Base-by-base conservation (phyloP, 2,888 invertebrate genomes). In the Hermaeophaga mercurialis region DNA sequence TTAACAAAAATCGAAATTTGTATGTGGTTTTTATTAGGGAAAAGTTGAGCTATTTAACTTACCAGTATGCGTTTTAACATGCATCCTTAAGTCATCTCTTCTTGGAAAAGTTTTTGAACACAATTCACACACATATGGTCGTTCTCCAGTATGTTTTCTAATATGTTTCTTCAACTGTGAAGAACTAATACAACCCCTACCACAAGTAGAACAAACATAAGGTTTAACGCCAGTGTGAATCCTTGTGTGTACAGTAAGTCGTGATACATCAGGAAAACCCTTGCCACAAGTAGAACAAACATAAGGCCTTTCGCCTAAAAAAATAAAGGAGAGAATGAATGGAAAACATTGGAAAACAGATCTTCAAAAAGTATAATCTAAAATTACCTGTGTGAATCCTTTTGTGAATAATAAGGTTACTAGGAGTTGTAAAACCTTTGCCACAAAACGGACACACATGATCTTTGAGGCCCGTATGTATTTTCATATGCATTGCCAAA, bases 211-310 rank as follows among this genome's bases (percentile, higher is more conserved):
- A 63, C 79, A 79, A n/a, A 70, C 64, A 65, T 80, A 80, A 0
- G 79, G 80, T 66, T 76, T 79, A 49, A 78, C 77, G 6, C 81
- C 78, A 38, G 76, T 78, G 63, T 81, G 81, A 1, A 77, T 77
- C 39, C 80, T 75, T 47, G 74, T 73, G 61, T 81, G 81, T 3
- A 81, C 80, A 19, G 79, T 80, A 1, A 81, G 66, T 22, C 81
- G 75, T 0, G 81, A 80, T 3, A 79, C 79, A 57, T 81, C 80
- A 19, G 79, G 79, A 61, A 81, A 81, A 1, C 79, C 74, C 66
- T 81, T 81, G 2, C 79, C 79, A 61, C 81, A 81, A 1, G 73
- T 66, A 53, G 74, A 75, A 54, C 79, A 79, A 1, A 72, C 64
- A 54, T 78, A 79, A 3, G 78, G 78, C 22, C 74, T 72, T 64